Evolutionary conservation across 1,140 invertebrate genomes (phyloP), one percentile per base, ranked within the genome.

Genomic region (Drosophila erecta): DNA sequence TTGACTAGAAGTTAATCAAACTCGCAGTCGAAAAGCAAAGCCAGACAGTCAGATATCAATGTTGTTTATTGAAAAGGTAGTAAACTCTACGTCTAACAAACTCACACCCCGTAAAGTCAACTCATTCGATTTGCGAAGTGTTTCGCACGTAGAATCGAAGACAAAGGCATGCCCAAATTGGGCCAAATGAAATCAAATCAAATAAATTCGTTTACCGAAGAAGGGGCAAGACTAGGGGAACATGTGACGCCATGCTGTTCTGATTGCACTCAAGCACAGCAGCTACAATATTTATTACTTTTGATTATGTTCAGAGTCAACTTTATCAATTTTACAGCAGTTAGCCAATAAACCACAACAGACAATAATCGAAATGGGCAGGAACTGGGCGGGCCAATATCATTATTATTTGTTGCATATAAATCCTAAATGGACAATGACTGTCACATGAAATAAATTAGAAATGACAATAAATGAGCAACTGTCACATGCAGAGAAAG

Each of bases 261-360:
- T 30, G 79, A 81, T 62, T 87, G 83, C 83, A 86, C 79, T 87
- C 83, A 87, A 86, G 83, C 83, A 86, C 84, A 87, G 79, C 76
- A 30, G 84, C 64, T 87, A 89, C 84, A 89, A 89, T 84, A 89
- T 89, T 89, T 30, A 89, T 89, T 89, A 89, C 84, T 84, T 89
- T 89, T 89, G 84, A 89, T 89, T 89, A 89, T 89, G 84, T 89
- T 89, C 76, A 71, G 81, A 89, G 84, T 89, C 84, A 89, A 84
- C 84, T 89, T 89, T 89, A 89, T 89, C 84, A 89, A 89, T 89
- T 89, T 89, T 89, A 89, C 84, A 89, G 79, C 76, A 89, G 76
- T 89, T 78, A 89, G 30, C 76, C 84, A 80, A 89, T 89, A 89
- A 89, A 89, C 79, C 84, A 77, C 84, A 84, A 77, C 76, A 65